Evolutionary conservation across 1,140 invertebrate species (phyloP).

Genomic region (Drosophila navojoa): DNA sequence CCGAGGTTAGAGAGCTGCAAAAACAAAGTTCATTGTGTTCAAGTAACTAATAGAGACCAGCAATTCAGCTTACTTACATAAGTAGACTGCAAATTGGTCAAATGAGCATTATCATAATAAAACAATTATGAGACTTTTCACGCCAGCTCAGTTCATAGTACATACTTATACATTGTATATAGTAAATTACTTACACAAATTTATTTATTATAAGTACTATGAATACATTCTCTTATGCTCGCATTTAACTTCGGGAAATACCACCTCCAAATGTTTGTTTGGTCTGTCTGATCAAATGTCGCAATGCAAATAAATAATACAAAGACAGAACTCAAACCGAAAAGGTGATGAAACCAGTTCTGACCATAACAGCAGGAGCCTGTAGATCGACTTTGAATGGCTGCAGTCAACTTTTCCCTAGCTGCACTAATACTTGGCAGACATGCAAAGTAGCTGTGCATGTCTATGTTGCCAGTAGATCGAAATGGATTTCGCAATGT

Average conservation of each 20-base stretch:
- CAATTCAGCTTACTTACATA: conserved; percentile 58
- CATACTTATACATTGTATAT: conserved; percentile 6
- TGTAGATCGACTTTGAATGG: conserved; percentile 51
- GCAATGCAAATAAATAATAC: conserved; percentile 77
- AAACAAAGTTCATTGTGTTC: conserved; percentile 67
- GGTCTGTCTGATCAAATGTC: conserved; percentile 52
- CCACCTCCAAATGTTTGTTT: conserved; percentile 46
- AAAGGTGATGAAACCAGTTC: conserved; percentile 75
- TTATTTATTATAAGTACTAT: too few species aligned
- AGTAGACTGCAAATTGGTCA: conserved; percentile 69
- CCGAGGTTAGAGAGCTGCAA: conserved; percentile 37
- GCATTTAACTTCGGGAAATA: conserved; percentile 36
- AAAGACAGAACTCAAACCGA: conserved; percentile 63
- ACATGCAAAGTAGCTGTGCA: conserved; percentile 61
- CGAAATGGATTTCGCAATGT: neutral
- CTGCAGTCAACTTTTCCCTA: conserved; percentile 20
- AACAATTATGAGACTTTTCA: conserved; percentile 74
- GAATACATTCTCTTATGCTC: too few species aligned
- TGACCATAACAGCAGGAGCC: conserved; percentile 67
- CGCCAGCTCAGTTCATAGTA: conserved; percentile 56
- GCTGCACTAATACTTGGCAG: conserved; percentile 11
- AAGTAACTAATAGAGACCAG: too few species aligned
- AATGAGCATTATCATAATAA: conserved; percentile 50
- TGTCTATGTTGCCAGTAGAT: conserved; percentile 23
- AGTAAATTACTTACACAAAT: too few species aligned